These are phyloP conservation scores for Apocrypta bakeri DNA, from an alignment of 1,140 invertebrate species.

Conservation along the genomic window DNA sequence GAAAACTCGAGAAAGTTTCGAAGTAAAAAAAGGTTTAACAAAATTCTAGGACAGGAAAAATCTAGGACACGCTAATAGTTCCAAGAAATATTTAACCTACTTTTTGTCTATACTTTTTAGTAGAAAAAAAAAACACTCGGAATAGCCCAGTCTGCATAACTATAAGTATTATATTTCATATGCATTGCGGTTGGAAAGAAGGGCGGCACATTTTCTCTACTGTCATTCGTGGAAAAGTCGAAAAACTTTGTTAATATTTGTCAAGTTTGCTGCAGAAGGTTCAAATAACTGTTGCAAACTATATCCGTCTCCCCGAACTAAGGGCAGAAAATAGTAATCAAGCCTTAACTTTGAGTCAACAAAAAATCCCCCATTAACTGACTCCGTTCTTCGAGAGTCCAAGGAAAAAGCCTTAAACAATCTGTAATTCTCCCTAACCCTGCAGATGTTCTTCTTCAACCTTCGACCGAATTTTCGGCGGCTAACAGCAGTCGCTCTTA, in stretches of 20 bases:
- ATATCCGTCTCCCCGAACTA: not conserved
- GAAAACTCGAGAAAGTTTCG: not conserved
- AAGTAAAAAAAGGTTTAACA: not conserved
- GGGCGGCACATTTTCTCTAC: too few relatives aligned
- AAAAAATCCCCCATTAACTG: not conserved
- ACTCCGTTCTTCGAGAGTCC: not conserved
- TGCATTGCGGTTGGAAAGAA: too few relatives aligned
- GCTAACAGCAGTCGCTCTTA: not conserved
- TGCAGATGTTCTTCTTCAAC: not conserved
- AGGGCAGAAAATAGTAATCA: not conserved
- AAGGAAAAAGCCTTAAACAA: not conserved
- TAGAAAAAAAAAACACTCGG: not conserved
- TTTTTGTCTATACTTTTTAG: not conserved
- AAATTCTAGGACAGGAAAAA: not conserved
- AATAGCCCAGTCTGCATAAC: not conserved
- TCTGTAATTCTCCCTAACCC: not conserved
- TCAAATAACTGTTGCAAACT: not conserved
- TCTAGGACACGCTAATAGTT: not conserved
- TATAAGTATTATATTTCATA: not conserved
- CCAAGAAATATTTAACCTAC: not conserved
- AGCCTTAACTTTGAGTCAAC: not conserved
- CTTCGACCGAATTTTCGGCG: not conserved
- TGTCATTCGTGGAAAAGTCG: too few relatives aligned
- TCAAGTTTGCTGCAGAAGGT: not conserved
- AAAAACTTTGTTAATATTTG: conserved; percentile 10